Percentiles rank a stretch among this genome's conserved stretches.
Conservation (phyloP, 2,888 invertebrate genomes). For the Abrostola tripartita region DNA sequence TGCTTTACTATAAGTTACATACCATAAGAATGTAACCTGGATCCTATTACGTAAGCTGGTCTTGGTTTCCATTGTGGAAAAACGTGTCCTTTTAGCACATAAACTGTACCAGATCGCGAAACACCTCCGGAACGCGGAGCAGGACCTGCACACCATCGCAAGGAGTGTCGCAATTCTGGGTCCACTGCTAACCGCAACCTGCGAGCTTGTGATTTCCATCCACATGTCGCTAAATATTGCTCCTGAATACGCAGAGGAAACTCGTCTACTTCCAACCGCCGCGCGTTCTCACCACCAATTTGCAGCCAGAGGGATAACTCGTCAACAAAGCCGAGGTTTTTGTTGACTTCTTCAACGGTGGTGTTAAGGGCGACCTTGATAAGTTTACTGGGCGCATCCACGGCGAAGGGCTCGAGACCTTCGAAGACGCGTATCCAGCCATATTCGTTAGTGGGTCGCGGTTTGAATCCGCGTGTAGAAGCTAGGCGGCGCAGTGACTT, state of each 20-base stretch:
- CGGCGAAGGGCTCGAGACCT: conserved; percentile 84
- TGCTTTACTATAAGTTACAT: conserved; percentile 38
- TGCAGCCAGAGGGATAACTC: conserved; percentile 87
- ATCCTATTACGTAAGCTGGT: conserved; percentile 89
- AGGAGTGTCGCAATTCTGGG: conserved; percentile 89
- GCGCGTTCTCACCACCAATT: conserved; percentile 87
- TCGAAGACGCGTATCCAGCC: conserved; percentile 90
- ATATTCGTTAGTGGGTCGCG: conserved; percentile 72
- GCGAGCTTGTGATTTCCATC: conserved; percentile 89
- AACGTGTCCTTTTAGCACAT: conserved; percentile 90
- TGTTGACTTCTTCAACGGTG: conserved; percentile 87
- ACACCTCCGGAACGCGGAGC: conserved; percentile 82
- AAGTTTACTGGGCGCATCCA: conserved; percentile 86
- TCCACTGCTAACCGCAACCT: conserved; percentile 90
- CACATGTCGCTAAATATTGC: conserved; percentile 87
- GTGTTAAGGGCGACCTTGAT: conserved; percentile 88
- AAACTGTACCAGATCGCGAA: conserved; percentile 83
- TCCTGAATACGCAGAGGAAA: conserved; percentile 90
- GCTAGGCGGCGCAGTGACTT: conserved; percentile 86
- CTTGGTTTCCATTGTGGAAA: conserved; percentile 91
- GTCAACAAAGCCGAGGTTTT: conserved; percentile 82
- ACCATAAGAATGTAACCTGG: conserved; percentile 89
- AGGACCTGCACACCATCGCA: conserved; percentile 90
- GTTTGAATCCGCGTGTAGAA: conserved; percentile 85
- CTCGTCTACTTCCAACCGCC: conserved; percentile 87